Conservation (phyloP, 2,113 vertebrate genomes). For the Tupaia tana region DNA sequence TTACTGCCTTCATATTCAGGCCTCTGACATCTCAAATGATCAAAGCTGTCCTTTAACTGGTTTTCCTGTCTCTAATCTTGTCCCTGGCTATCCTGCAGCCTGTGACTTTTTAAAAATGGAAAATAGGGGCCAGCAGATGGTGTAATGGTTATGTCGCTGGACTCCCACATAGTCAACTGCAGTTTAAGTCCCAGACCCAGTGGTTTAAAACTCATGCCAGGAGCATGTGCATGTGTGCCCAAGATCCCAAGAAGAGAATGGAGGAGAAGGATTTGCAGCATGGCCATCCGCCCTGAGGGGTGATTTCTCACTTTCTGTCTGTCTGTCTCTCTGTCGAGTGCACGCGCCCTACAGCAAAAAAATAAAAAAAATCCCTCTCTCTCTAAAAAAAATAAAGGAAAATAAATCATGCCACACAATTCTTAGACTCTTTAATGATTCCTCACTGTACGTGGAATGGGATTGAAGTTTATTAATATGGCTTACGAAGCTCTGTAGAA, state of each 20-base stretch:
- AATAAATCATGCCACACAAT: not conserved
- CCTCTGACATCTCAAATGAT: not conserved
- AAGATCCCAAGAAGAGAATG: too few species aligned
- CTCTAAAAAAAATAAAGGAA: not conserved
- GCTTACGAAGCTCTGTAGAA: not conserved
- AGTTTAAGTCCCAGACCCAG: too few species aligned
- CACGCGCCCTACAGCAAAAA: too few species aligned
- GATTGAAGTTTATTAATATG: not conserved
- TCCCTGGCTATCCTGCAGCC: not conserved
- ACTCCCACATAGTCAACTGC: too few species aligned
- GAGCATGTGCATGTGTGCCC: too few species aligned
- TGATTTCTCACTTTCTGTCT: too few species aligned
- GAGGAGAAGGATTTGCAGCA: too few species aligned
- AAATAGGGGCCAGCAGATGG: not conserved
- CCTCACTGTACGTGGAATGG: conserved; percentile 5
- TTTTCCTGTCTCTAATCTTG: not conserved
- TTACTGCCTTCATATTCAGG: conserved; percentile 22
- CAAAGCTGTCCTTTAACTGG: not conserved
- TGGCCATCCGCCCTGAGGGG: too few species aligned
- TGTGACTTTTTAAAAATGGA: conserved; percentile 45
- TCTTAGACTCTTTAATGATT: conserved; percentile 1
- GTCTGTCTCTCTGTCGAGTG: too few species aligned
- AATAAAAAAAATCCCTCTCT: too few species aligned
- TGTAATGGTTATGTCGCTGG: too few species aligned
- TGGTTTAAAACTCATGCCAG: too few species aligned